Conservation (phyloP, 1,140 invertebrate species). For the Atta cephalotes region DNA sequence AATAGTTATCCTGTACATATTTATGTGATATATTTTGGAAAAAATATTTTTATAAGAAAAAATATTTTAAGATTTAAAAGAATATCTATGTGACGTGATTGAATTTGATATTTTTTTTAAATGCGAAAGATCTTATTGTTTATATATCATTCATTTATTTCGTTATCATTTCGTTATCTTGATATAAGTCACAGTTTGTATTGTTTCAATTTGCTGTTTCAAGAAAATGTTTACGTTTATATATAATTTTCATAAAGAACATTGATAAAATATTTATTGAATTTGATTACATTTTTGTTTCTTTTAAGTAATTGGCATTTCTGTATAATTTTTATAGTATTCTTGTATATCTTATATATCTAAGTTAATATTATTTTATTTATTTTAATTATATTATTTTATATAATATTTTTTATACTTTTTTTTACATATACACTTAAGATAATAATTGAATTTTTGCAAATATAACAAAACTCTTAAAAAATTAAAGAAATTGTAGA, state of each 20-base stretch:
- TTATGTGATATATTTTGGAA: neutral
- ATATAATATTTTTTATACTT: neutral
- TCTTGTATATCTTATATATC: neutral
- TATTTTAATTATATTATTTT: constrained; percentile 3
- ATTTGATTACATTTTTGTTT: neutral
- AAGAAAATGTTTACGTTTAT: neutral
- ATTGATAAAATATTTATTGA: neutral
- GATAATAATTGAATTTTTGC: neutral
- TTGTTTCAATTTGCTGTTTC: neutral
- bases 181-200: neutral
- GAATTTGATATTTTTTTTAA: neutral
- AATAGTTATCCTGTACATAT: neutral
- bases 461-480: neutral
- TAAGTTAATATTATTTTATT: neutral
- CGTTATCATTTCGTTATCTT: constrained; percentile 41
- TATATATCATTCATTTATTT: constrained; percentile 30
- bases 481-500: neutral
- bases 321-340: neutral
- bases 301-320: neutral
- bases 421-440: neutral
- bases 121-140: neutral
- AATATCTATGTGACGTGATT: neutral
- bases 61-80: neutral
- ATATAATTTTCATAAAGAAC: neutral
- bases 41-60: neutral